Evolutionary conservation across 2,888 invertebrate genomes (phyloP).

Genomic region (Heliconius ethilla): DNA sequence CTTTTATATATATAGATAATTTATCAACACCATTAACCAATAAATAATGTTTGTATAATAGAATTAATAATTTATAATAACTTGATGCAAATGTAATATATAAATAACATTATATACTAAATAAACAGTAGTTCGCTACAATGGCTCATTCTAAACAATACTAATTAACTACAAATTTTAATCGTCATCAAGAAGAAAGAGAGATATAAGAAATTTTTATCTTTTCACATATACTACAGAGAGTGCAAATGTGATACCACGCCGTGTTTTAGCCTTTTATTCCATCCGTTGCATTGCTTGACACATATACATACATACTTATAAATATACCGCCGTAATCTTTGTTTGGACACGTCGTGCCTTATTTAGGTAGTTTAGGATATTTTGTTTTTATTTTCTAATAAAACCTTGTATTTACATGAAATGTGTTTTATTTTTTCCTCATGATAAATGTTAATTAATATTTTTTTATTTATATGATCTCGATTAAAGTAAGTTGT

Average conservation of each 20-base stretch:
- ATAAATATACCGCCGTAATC: conserved; percentile 48
- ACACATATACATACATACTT: conserved; percentile 43
- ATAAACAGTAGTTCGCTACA: not conserved
- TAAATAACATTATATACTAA: not conserved
- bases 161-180: too few relatives aligned
- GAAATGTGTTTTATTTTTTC: conserved; percentile 51
- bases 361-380: conserved; percentile 80
- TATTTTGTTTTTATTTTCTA: conserved; percentile 80
- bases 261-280: conserved; percentile 41
- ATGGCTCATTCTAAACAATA: too few relatives aligned
- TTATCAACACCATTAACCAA: not conserved
- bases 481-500: too few relatives aligned
- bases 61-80: too few relatives aligned
- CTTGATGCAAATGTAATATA: not conserved
- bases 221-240: conserved; percentile 22
- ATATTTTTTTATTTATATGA: not conserved
- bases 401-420: conserved; percentile 77
- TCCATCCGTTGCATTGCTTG: conserved; percentile 48
- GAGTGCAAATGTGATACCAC: conserved; percentile 39
- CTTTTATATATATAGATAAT: too few relatives aligned
- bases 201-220: not conserved
- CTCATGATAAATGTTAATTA: not conserved
- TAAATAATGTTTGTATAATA: not conserved
- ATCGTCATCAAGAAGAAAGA: not conserved
- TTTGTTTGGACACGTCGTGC: conserved; percentile 75